Conservation (phyloP, 1,140 invertebrate species). For the Trichomalopsis sarcophagae region DNA sequence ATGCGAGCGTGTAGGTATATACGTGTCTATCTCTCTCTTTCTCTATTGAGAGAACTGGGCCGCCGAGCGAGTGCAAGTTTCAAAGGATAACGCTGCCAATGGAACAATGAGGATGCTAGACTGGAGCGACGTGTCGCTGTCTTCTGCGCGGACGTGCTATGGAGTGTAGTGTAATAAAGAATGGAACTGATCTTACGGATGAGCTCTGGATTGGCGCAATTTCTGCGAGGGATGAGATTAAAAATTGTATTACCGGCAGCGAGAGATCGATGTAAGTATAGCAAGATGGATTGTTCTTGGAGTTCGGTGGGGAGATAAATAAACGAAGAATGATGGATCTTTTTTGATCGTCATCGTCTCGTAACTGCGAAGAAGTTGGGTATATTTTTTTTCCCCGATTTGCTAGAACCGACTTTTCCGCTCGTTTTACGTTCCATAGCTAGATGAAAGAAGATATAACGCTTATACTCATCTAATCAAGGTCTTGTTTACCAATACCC, state of each 20-base stretch:
- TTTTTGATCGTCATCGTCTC: neutral
- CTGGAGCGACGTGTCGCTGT: slow-evolving; percentile 3
- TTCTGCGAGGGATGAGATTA: neutral
- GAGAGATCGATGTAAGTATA: neutral
- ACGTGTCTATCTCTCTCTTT: neutral
- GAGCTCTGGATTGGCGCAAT: neutral
- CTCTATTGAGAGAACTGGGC: slow-evolving; percentile 29
- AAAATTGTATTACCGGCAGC: neutral
- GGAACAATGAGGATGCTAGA: slow-evolving; percentile 30
- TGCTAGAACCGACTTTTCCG: no score
- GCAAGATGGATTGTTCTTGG: neutral
- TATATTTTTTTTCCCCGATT: neutral
- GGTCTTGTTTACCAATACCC: neutral
- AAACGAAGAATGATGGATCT: neutral
- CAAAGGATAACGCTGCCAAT: slow-evolving; percentile 31
- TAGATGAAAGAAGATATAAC: no score
- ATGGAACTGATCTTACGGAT: slow-evolving; percentile 9
- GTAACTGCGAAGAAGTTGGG: neutral
- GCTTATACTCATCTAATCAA: neutral
- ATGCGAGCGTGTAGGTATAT: neutral
- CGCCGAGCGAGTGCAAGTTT: slow-evolving; percentile 19
- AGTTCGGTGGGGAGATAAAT: neutral
- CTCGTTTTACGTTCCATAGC: no score
- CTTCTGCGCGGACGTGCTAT: neutral
- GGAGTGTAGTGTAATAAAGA: slow-evolving; percentile 14